phyloP scores from a whole-genome alignment of 1,140 invertebrate species.

The Oppia nitens region DNA sequence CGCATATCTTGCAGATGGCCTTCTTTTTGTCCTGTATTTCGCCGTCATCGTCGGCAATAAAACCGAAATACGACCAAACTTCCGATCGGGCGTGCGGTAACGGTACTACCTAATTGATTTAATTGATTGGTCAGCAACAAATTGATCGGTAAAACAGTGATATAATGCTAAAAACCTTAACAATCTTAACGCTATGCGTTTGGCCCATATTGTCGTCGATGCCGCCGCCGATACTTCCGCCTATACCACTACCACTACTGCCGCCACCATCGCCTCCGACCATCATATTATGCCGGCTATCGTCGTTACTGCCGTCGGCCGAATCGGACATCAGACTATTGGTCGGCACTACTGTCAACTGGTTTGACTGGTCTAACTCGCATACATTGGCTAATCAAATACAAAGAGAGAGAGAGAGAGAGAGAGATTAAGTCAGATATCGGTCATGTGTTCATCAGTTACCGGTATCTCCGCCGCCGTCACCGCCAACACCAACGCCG shows the following conservation, averaged over 20 bases:
- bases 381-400: background rate
- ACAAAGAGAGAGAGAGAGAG: background rate
- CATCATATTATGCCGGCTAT: background rate
- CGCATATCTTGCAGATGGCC: slow-evolving; percentile 16
- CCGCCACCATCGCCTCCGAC: background rate
- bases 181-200: background rate
- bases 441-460: too few relatives aligned
- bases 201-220: background rate
- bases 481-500: too few relatives aligned
- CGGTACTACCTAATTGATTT: slow-evolving; percentile 16
- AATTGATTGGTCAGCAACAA: background rate
- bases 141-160: too few relatives aligned
- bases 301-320: background rate
- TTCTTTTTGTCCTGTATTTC: slow-evolving; percentile 17
- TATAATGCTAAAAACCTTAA: too few relatives aligned
- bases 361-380: background rate
- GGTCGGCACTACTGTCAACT: background rate
- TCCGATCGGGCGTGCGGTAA: slow-evolving; percentile 17
- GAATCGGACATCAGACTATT: background rate
- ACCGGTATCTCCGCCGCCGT: too few relatives aligned
- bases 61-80: slow-evolving; percentile 19
- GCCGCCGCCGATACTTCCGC: too few relatives aligned
- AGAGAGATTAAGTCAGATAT: too few relatives aligned
- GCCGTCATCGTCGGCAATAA: slow-evolving; percentile 18
- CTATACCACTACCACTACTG: too few relatives aligned